Conservation (phyloP, 2,888 invertebrate genomes). For the Asteroscopus sphinx region DNA sequence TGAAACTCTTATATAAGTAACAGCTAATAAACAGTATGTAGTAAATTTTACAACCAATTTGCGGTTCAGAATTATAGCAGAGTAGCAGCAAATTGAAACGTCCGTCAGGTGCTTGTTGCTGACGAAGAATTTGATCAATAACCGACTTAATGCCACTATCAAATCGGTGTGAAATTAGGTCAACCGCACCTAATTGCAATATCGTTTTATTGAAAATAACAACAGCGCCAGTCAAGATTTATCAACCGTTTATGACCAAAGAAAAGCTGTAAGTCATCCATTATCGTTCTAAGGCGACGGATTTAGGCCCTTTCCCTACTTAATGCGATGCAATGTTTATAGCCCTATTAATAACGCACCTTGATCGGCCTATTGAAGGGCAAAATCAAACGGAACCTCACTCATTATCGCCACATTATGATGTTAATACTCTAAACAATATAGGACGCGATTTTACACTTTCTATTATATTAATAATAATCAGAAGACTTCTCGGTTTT, state of each 20-base stretch:
- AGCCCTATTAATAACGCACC: slow-evolving; percentile 24
- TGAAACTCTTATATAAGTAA: background rate
- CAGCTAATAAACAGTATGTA: slow-evolving; percentile 6
- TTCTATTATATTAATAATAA: slow-evolving; percentile 70
- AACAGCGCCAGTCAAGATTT: slow-evolving; percentile 14
- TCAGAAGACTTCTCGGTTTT: slow-evolving; percentile 40
- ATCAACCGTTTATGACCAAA: slow-evolving; percentile 33
- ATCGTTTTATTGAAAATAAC: slow-evolving; percentile 37
- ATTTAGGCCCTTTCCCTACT: slow-evolving; percentile 35
- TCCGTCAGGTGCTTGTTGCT: slow-evolving; percentile 8
- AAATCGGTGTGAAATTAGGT: slow-evolving; percentile 40
- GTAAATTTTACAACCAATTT: slow-evolving; percentile 13
- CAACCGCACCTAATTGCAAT: slow-evolving; percentile 23
- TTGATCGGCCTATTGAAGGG: slow-evolving; percentile 28
- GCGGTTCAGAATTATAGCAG: background rate
- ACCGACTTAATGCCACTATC: slow-evolving; percentile 27
- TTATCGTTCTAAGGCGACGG: slow-evolving; percentile 26
- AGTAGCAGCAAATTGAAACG: slow-evolving; percentile 32
- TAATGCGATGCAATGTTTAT: slow-evolving; percentile 38
- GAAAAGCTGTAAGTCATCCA: slow-evolving; percentile 31
- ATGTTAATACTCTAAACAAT: slow-evolving; percentile 47
- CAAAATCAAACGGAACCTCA: slow-evolving; percentile 24
- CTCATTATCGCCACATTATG: slow-evolving; percentile 24
- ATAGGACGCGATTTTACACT: slow-evolving; percentile 48
- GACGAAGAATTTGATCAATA: slow-evolving; percentile 15